Base-by-base conservation (phyloP, 2,797 vertebrate species). In the Neoniphon sammara region DNA sequence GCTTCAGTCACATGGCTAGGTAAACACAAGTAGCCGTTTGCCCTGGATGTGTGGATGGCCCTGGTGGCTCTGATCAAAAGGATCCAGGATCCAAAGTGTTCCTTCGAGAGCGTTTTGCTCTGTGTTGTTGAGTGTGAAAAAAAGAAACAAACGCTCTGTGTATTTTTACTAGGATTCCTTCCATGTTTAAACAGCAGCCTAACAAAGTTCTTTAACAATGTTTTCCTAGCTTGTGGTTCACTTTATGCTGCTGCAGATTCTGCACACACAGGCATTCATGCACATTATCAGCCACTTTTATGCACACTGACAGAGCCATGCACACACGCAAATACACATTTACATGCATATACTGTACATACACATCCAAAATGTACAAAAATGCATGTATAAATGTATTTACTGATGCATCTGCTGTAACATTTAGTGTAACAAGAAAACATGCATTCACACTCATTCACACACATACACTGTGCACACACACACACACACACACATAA, bases 101-200 rank as follows among this genome's bases (percentile, higher is more conserved):
- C 52, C 70, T 82, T 78, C 47, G 34, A 49, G 52, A 44, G 59
- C 54, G 58, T 73, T 77, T 79, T 74, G 20, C 65, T 73, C 44
- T 0, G 0, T 81, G 66, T 84, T 80, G 72, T 83, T 67, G 36
- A 64, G 53, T 77, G 75, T 72, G 47, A 81, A 85, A 75, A 76
- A 71, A 64, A 70, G 44, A 75, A 78, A 83, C 75, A 85, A 84
- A 68, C 61, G 61, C 57, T 83, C 70, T 80, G 88, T 92, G 72
- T 92, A 79, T 92, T 91, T 91, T 77, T 75, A 73, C 67, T 78
- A 62, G 80, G 87, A 90, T 88, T 91, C 80, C 66, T 87, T 88
- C 80, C 77, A 72, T 84, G 83, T 90, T 91, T 82, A 59, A 88
- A 87, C 82, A 80, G 66, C 75, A 82, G 69, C 62, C 63, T 63